Conservation (phyloP, 2,888 invertebrate genomes). For the Pseudolycoriella hygida region DNA sequence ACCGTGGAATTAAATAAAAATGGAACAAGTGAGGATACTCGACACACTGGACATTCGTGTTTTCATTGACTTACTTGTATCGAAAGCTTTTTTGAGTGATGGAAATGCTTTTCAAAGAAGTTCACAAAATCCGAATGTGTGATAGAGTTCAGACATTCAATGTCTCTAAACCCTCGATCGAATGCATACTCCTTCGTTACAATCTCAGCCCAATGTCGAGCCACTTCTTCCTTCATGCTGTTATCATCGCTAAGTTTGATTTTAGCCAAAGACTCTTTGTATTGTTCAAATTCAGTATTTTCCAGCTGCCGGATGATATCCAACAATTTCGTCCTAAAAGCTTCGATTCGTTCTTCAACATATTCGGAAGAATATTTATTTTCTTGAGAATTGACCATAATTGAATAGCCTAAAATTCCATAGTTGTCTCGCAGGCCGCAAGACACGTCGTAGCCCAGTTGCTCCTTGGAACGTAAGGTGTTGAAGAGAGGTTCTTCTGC, state of each 20-base stretch:
- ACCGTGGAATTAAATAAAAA: too few relatives aligned
- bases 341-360: slow-evolving; percentile 54
- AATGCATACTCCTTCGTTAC: slow-evolving; percentile 53
- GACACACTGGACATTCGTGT: too few relatives aligned
- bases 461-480: slow-evolving; percentile 68
- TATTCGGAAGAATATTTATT: slow-evolving; percentile 47
- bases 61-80: too few relatives aligned
- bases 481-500: slow-evolving; percentile 84
- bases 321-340: slow-evolving; percentile 45
- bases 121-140: too few relatives aligned
- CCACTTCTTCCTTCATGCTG: slow-evolving; percentile 56
- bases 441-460: slow-evolving; percentile 73
- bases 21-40: too few relatives aligned
- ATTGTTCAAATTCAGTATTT: slow-evolving; percentile 39
- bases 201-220: slow-evolving; percentile 69
- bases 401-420: slow-evolving; percentile 61
- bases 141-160: too few relatives aligned
- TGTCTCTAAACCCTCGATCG: slow-evolving; percentile 32
- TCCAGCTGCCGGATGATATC: slow-evolving; percentile 38
- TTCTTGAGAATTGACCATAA: slow-evolving; percentile 64
- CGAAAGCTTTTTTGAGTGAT: too few relatives aligned
- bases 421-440: slow-evolving; percentile 51
- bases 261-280: slow-evolving; percentile 51
- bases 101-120: too few relatives aligned
- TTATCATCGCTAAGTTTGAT: slow-evolving; percentile 59